These are phyloP conservation scores for Oxygymnocypris stewartii DNA, from an alignment of 2,113 vertebrate species.

Conservation along the genomic window DNA sequence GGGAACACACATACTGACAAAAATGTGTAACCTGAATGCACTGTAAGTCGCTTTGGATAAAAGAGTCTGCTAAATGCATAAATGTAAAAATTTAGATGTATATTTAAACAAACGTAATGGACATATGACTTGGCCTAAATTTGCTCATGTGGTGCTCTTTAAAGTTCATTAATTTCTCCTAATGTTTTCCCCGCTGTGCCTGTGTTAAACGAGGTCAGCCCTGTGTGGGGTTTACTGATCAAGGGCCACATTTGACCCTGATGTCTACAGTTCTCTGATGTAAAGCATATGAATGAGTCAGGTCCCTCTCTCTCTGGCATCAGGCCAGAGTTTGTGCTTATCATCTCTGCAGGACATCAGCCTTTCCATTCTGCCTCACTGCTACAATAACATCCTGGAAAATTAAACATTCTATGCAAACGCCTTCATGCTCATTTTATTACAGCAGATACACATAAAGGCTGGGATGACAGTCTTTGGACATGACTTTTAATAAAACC, in stretches of 20 bases:
- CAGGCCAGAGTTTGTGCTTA: background rate
- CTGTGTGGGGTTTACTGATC: conserved; percentile 19
- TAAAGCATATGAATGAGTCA: background rate
- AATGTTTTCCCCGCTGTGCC: conserved; percentile 27
- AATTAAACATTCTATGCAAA: conserved; percentile 13
- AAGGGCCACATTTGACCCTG: conserved; percentile 4
- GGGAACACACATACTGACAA: no score
- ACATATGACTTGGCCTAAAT: no score
- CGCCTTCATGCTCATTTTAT: background rate
- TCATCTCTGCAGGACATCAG: conserved; percentile 26
- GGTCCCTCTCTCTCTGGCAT: conserved; percentile 1
- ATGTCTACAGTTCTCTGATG: conserved; percentile 23
- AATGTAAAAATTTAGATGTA: no score
- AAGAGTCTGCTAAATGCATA: no score
- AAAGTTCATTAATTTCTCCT: background rate
- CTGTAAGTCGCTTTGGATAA: no score
- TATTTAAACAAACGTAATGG: no score
- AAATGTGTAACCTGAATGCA: no score
- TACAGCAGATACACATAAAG: background rate
- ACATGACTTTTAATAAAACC: conserved; percentile 1
- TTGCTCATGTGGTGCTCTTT: background rate
- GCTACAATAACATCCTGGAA: background rate
- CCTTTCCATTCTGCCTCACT: background rate
- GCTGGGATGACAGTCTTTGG: background rate
- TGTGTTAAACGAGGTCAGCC: conserved; percentile 6